phyloP scores from a whole-genome alignment of 2,797 vertebrate species.

The Esox masquinongy region DNA sequence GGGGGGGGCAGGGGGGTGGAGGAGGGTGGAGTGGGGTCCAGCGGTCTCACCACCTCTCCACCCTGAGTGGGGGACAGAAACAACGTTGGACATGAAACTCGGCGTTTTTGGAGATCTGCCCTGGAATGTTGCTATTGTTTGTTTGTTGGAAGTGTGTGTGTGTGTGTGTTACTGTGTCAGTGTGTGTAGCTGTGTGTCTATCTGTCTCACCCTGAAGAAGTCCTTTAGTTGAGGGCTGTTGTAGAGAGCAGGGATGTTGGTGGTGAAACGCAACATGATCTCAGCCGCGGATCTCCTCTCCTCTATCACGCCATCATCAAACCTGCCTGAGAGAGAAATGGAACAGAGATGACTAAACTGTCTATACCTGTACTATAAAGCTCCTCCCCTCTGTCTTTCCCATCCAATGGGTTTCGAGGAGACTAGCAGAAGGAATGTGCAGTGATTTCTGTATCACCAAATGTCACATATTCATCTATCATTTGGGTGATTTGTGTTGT shows the following conservation, averaged over 20 bases:
- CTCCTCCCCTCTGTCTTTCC: too few species aligned
- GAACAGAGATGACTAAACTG: background rate
- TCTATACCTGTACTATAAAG: too few species aligned
- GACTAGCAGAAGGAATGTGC: background rate
- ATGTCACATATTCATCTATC: too few species aligned
- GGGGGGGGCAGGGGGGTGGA: conserved; percentile 69
- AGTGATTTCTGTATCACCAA: too few species aligned
- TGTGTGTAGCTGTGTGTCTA: conserved; percentile 4
- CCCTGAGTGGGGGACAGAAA: conserved; percentile 61
- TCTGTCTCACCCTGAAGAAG: conserved; percentile 82
- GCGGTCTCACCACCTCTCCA: conserved; percentile 74
- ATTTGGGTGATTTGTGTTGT: conserved; percentile 36
- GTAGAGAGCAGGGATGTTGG: conserved; percentile 85
- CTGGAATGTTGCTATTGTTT: too few species aligned
- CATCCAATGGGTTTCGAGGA: background rate
- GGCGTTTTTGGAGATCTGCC: too few species aligned
- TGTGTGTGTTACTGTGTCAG: conserved; percentile 3
- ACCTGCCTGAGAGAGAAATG: conserved; percentile 76
- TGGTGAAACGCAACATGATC: conserved; percentile 80
- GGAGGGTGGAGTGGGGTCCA: conserved; percentile 37
- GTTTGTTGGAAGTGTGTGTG: background rate
- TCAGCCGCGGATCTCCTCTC: conserved; percentile 85
- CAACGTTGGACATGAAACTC: too few species aligned
- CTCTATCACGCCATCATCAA: conserved; percentile 87
- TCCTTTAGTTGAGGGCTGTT: conserved; percentile 93